Evolutionary conservation across 2,888 invertebrate species (phyloP).

Genomic region (Pammene fasciana): DNA sequence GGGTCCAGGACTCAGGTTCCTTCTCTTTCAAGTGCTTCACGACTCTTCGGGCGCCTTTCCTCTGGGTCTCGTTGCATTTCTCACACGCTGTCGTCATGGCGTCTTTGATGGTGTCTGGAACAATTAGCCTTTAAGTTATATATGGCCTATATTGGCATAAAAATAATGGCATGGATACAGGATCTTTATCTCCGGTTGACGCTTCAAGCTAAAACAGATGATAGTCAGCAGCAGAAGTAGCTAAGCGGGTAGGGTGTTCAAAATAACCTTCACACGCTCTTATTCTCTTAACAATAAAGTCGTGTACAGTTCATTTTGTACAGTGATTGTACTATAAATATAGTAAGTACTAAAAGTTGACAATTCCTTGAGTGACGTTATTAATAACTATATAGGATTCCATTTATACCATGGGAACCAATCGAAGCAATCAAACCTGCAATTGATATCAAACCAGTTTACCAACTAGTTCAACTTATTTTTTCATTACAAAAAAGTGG

Average conservation of each 20-base stretch:
- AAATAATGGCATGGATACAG: too few species aligned
- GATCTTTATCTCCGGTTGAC: too few species aligned
- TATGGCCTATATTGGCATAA: not conserved
- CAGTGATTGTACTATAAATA: too few species aligned
- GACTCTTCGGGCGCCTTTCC: slow-evolving; percentile 84
- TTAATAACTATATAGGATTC: too few species aligned
- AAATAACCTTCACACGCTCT: too few species aligned
- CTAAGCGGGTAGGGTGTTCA: too few species aligned
- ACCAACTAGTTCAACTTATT: slow-evolving; percentile 12
- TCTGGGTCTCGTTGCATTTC: slow-evolving; percentile 88
- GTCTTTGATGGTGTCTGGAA: slow-evolving; percentile 86
- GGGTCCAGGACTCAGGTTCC: slow-evolving; percentile 85
- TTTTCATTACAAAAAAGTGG: slow-evolving; percentile 28
- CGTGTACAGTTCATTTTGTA: too few species aligned
- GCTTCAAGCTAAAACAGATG: too few species aligned
- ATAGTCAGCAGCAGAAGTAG: too few species aligned
- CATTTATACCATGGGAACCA: not conserved
- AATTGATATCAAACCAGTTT: slow-evolving; percentile 10
- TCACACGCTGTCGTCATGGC: slow-evolving; percentile 86
- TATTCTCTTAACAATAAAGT: too few species aligned
- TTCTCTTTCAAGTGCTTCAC: slow-evolving; percentile 85
- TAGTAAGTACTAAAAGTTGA: too few species aligned
- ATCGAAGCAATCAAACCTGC: slow-evolving; percentile 8
- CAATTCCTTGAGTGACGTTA: too few species aligned
- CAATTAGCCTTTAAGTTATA: not conserved